phyloP scores from a whole-genome alignment of 2,113 vertebrate species.

The Mirounga angustirostris region DNA sequence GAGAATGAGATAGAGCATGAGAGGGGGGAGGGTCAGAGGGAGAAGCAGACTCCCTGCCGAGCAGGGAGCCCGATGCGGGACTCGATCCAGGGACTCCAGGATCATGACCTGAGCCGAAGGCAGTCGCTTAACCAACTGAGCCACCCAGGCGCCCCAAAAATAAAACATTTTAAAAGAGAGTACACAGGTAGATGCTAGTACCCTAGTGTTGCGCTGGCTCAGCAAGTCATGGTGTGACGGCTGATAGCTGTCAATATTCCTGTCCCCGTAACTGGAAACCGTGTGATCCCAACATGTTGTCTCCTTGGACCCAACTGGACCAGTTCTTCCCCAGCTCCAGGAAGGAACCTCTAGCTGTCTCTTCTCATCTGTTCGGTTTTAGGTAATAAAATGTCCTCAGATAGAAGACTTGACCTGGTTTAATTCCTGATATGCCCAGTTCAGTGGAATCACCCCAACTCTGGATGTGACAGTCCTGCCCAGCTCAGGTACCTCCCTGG shows the following conservation, averaged over 20 bases:
- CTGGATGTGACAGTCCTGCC: not conserved
- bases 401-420: not conserved
- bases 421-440: not conserved
- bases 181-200: not conserved
- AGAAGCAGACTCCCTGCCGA: too few species aligned
- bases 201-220: accelerated
- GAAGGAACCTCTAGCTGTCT: not conserved
- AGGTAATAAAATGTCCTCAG: not conserved
- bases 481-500: not conserved
- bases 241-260: not conserved
- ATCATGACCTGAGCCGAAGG: too few species aligned
- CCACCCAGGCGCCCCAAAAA: not conserved
- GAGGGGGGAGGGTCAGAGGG: too few species aligned
- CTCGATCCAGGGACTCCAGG: too few species aligned
- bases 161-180: not conserved
- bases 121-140: too few species aligned
- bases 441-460: not conserved
- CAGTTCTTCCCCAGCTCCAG: not conserved
- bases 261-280: not conserved
- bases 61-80: too few species aligned
- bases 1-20: too few species aligned
- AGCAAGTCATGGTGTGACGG: not conserved
- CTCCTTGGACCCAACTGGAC: not conserved
- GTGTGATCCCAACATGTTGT: not conserved
- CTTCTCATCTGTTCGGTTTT: not conserved